These are phyloP conservation scores for Bombus sibiricus DNA, from an alignment of 1,140 invertebrate species.

Conservation along the genomic window DNA sequence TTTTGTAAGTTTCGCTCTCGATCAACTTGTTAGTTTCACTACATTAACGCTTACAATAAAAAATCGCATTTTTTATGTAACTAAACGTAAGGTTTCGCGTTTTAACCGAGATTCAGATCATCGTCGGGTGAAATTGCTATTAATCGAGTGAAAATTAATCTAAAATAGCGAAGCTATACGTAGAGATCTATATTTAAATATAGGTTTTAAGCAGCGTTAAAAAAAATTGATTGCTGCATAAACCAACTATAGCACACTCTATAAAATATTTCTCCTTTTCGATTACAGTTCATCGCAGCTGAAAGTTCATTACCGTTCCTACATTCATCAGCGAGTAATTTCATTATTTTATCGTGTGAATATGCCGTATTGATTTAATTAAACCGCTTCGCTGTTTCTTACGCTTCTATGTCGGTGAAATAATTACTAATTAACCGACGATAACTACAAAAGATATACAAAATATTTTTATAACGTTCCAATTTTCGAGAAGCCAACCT, in stretches of 20 bases:
- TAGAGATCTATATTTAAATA: not conserved
- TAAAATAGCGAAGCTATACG: not conserved
- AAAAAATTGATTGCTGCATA: not conserved
- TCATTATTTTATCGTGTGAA: not conserved
- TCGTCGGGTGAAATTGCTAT: too few relatives aligned
- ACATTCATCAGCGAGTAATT: not conserved
- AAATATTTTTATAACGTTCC: not conserved
- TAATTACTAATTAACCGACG: not conserved
- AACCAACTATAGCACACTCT: not conserved
- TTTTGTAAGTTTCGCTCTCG: not conserved
- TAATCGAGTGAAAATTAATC: not conserved
- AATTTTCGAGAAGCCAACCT: not conserved
- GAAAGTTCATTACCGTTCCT: not conserved
- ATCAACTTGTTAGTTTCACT: not conserved
- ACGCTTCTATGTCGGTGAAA: not conserved
- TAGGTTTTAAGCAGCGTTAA: too few relatives aligned
- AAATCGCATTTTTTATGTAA: not conserved
- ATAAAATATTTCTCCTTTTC: not conserved
- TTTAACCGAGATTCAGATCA: not conserved
- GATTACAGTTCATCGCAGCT: too few relatives aligned
- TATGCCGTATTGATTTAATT: slow-evolving; percentile 19
- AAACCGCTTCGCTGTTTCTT: not conserved
- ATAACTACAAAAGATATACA: not conserved
- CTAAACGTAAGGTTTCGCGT: not conserved
- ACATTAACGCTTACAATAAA: not conserved